Conservation (phyloP, 1,140 invertebrate species). For the Chrysomallon squamiferum region DNA sequence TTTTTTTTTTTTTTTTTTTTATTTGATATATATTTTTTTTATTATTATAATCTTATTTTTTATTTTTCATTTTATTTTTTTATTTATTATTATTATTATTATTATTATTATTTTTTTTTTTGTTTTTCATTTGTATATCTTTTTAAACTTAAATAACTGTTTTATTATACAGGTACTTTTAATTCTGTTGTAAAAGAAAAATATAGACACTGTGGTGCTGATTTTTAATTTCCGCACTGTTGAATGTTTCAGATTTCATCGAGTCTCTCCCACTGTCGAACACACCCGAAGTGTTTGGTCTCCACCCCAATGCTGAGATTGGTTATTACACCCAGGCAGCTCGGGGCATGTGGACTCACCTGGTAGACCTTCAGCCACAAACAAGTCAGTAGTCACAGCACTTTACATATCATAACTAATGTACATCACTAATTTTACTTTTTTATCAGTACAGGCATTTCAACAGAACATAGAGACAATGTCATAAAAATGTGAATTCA, state of each 20-base stretch:
- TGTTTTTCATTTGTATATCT: too few species aligned
- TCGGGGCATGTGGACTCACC: conserved; percentile 80
- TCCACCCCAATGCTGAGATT: conserved; percentile 65
- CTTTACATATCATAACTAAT: neutral
- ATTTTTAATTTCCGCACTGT: too few species aligned
- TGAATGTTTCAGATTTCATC: conserved; percentile 61
- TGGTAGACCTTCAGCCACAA: conserved; percentile 87
- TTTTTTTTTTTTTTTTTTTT: too few species aligned
- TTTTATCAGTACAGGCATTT: neutral
- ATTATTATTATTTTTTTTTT: too few species aligned
- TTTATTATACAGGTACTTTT: too few species aligned
- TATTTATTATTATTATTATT: too few species aligned
- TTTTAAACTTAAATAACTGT: too few species aligned
- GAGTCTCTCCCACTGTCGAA: conserved; percentile 60
- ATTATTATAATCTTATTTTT: too few species aligned
- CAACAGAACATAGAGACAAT: neutral
- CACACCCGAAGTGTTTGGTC: conserved; percentile 64
- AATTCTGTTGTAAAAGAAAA: too few species aligned
- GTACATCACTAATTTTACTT: neutral
- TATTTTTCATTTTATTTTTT: too few species aligned
- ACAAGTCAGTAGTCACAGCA: conserved; percentile 72
- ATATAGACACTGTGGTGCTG: too few species aligned
- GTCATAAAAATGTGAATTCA: neutral
- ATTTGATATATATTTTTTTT: too few species aligned
- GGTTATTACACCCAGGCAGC: conserved; percentile 79